Base-by-base conservation (phyloP, 2,113 vertebrate genomes). In the Gymnobelideus leadbeateri region DNA sequence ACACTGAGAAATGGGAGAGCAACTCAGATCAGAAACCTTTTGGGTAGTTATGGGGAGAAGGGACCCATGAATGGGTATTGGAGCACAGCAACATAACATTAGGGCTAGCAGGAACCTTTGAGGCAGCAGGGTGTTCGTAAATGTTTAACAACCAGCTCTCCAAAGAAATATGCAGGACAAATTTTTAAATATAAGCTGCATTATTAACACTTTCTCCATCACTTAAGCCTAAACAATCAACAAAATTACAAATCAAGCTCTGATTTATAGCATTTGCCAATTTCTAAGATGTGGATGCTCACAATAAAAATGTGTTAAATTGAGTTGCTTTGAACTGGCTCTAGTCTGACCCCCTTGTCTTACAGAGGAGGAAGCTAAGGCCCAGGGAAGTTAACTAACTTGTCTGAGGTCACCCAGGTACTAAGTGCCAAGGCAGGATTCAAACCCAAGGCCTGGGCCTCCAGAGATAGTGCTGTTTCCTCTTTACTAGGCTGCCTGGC, bases 1-100 rank as follows among this genome's bases (percentile, higher is more conserved):
- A 89, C 47, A 93, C 90, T 77, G 84, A 61, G 26, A n/a, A 77
- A 91, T 96, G 94, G 94, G 90, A 94, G 95, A 94, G 51, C 95
- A 96, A 96, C 77, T 93, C 92, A 94, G 84, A 52, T 16, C 51
- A 91, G 3, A 92, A 93, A 14, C 16, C 3, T 50, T 94, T 57
- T 89, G 46, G 0, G 50, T 31, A 14, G 53, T 19, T 51, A 53
- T 16, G 54, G 47, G n/a, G 95, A 89, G 89, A 96, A 95, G 84
- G 91, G 51, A 68, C 26, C 91, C 54, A 96, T 94, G 94, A 89
- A 51, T 91, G 90, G 93, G 47, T 19, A 16, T 8, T 21, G 37
- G 0, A n/a, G 37, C 14, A 77, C 68, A 77, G 68, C 68, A 77
- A 37, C 37, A 19, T n/a, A n/a, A 37, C 14, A n/a, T 77, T 21